Evolutionary conservation across 2,888 invertebrate species (phyloP), one percentile per base, ranked within the genome.

Genomic region (Eilema sororculum): DNA sequence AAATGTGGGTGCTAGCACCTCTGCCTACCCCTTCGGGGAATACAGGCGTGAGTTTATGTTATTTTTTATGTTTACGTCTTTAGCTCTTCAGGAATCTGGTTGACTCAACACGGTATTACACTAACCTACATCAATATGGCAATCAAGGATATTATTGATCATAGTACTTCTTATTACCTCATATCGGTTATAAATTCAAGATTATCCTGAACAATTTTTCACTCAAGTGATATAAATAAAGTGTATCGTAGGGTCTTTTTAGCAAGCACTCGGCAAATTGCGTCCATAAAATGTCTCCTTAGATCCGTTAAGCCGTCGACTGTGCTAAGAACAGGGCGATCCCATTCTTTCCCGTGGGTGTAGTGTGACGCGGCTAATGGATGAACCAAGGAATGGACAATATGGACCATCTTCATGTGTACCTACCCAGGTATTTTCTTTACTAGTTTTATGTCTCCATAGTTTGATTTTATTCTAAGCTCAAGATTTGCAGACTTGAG

Each of bases 281-380:
- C 59, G 25, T 33, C 60, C 60, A 69, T 69, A 69, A 69, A 69
- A 65, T 69, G 65, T 69, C 59, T 60, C 60, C 65, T 46, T 61
- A 65, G 46, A 52, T 52, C 65, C 33, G 65, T 60, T 65, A 69
- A 60, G 65, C 60, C 69, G 30, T 52, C 37, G 60, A 22, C 60
- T 65, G 61, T 56, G 37, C 41, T 64, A 64, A 68, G 64, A 68
- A 69, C 24, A 52, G 60, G 46, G 25, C 60, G 60, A 58, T 69
- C 52, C 65, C 25, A 30, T 62, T 37, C 69, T 61, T 64, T 65
- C 62, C 69, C 69, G 59, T 16, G 68, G 56, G 64, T 69, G 60
- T 65, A 52, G 59, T 69, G 37, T 69, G n/a, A 59, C 41, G 59
- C 33, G 22, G 24, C 64, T 69, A 65, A 69, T 69, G 57, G 59